Evolutionary conservation across 1,140 invertebrate species (phyloP).

Genomic region (Cheumatopsyche charites): DNA sequence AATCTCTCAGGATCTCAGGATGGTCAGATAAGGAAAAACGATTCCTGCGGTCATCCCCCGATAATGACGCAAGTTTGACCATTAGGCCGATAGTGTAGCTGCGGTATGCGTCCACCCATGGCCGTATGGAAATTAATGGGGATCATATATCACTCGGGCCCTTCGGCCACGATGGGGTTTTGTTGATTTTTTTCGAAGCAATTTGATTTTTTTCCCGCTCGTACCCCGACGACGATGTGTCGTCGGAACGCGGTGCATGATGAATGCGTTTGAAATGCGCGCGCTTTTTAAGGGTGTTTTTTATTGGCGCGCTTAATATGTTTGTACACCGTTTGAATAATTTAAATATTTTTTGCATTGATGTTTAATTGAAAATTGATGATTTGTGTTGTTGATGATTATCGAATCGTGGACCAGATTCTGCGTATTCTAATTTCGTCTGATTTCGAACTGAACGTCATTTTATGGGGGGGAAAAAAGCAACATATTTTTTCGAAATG

Average conservation of each 20-base stretch:
- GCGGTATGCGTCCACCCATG: background rate
- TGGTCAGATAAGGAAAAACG: slow-evolving; percentile 36
- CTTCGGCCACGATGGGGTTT: background rate
- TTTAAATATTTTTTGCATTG: too few species aligned
- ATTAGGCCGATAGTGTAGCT: slow-evolving; percentile 4
- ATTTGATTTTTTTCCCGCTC: background rate
- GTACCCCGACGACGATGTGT: background rate
- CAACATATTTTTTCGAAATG: too few species aligned
- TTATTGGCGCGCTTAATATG: too few species aligned
- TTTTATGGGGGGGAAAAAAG: too few species aligned
- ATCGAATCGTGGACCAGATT: too few species aligned
- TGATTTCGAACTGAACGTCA: too few species aligned
- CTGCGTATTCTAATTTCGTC: too few species aligned
- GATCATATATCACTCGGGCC: slow-evolving; percentile 12
- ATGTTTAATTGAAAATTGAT: too few species aligned
- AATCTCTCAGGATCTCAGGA: slow-evolving; percentile 10
- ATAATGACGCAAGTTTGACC: slow-evolving; percentile 41
- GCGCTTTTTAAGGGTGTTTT: too few species aligned
- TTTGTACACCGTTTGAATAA: too few species aligned
- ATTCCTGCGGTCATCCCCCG: slow-evolving; percentile 11
- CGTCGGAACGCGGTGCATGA: background rate
- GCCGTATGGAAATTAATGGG: slow-evolving; percentile 14
- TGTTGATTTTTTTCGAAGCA: background rate
- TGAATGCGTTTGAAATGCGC: background rate
- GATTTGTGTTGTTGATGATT: too few species aligned